Conservation (phyloP, 1,140 invertebrate genomes). For the Pseudomyrmex pallidus region DNA sequence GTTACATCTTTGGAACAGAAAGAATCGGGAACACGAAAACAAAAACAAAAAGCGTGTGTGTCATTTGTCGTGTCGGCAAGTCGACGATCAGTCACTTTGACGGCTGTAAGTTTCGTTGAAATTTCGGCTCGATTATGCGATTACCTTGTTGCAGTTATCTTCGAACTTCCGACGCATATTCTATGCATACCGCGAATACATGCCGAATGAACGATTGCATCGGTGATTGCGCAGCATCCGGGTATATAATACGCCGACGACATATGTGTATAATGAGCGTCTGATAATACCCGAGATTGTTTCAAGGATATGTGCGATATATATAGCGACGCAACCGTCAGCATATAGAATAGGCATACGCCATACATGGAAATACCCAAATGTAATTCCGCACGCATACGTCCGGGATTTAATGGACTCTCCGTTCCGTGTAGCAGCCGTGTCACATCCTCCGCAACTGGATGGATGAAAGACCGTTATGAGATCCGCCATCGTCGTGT, state of each 20-base stretch:
- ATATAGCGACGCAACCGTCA: background rate
- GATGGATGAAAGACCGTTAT: slow-evolving; percentile 1
- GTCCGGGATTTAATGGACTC: slow-evolving; percentile 54
- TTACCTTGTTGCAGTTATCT: too few species aligned
- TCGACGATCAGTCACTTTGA: too few species aligned
- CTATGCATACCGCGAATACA: too few species aligned
- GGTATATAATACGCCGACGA: background rate
- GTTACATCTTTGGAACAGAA: background rate
- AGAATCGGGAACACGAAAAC: too few species aligned
- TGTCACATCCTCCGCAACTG: background rate
- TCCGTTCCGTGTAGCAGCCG: slow-evolving; percentile 35
- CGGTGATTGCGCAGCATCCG: background rate
- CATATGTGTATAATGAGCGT: slow-evolving; percentile 25
- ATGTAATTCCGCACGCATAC: slow-evolving; percentile 34
- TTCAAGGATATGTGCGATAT: slow-evolving; percentile 23
- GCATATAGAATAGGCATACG: background rate
- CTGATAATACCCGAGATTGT: slow-evolving; percentile 29
- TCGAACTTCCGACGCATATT: too few species aligned
- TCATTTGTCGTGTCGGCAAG: too few species aligned
- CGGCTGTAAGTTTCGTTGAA: too few species aligned
- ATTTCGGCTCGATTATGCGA: too few species aligned
- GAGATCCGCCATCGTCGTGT: background rate
- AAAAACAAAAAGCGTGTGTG: too few species aligned
- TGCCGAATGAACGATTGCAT: background rate
- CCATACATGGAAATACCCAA: slow-evolving; percentile 25